Percentiles rank a stretch among this genome's conserved stretches.
These are phyloP conservation scores for Diabrotica undecimpunctata DNA, from an alignment of 1,140 invertebrate species.

Conservation along the genomic window DNA sequence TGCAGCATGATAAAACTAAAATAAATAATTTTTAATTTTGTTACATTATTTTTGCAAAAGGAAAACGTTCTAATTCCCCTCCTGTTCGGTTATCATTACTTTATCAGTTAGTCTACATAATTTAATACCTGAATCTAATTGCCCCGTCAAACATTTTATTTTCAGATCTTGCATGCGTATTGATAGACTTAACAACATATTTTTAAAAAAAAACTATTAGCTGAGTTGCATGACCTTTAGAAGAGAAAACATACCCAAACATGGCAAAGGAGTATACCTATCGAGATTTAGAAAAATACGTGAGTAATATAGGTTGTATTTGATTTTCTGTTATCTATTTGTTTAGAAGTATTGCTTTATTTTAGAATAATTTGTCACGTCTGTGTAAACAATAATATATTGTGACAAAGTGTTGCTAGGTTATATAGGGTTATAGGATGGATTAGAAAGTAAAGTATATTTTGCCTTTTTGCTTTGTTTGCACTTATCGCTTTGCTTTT, in stretches of 20 bases:
- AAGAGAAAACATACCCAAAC: conserved; percentile 11
- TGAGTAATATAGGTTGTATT: conserved; percentile 30
- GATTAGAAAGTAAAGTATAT: background rate
- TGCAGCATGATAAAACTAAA: no score
- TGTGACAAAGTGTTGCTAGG: background rate
- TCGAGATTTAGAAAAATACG: conserved; percentile 38
- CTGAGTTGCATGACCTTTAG: conserved; percentile 21
- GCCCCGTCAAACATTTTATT: conserved; percentile 21
- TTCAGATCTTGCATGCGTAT: conserved; percentile 39
- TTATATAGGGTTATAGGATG: background rate
- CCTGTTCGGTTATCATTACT: background rate
- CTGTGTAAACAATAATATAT: background rate
- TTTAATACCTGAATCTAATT: conserved; percentile 4
- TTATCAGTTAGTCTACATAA: background rate
- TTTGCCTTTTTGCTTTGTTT: background rate
- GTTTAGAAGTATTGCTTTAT: conserved; percentile 2
- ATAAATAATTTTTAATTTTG: background rate
- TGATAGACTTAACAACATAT: conserved; percentile 14
- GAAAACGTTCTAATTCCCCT: background rate
- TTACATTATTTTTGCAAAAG: background rate
- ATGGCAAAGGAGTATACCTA: conserved; percentile 37
- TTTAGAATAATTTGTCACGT: background rate
- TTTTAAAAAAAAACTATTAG: conserved; percentile 15
- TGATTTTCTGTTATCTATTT: conserved; percentile 8
- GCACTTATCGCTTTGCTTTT: conserved; percentile 6